phyloP scores from a whole-genome alignment of 1,140 invertebrate species.

The Matsumurasca onukii region DNA sequence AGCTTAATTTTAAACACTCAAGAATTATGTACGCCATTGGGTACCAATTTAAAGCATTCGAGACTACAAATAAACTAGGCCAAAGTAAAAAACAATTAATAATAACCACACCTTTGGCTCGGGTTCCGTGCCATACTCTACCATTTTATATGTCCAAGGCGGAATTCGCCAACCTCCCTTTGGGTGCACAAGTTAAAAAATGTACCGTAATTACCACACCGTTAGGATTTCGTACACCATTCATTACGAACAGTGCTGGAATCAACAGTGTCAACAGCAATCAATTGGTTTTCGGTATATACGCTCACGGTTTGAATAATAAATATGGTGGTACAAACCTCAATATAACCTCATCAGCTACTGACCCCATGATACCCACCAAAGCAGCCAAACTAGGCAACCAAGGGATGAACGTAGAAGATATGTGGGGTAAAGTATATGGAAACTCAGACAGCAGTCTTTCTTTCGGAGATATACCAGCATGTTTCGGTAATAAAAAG shows the following conservation, averaged over 20 bases:
- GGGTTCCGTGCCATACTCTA: background rate
- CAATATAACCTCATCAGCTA: background rate
- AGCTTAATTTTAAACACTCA: background rate
- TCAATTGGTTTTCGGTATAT: background rate
- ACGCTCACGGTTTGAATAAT: slow-evolving; percentile 8
- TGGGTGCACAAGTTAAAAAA: background rate
- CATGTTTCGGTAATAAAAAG: background rate
- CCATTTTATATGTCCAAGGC: background rate
- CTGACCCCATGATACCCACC: background rate
- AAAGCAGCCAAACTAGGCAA: background rate
- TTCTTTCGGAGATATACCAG: background rate
- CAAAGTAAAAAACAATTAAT: background rate
- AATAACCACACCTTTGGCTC: background rate
- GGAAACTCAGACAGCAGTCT: background rate
- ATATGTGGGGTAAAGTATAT: background rate
- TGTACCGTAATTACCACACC: background rate
- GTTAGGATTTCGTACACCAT: slow-evolving; percentile 12
- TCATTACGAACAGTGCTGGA: slow-evolving; percentile 8
- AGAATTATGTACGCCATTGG: background rate
- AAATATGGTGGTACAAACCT: background rate
- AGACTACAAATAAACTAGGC: background rate
- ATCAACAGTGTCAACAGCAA: slow-evolving; percentile 3
- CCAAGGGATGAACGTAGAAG: background rate
- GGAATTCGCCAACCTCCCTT: slow-evolving; percentile 1
- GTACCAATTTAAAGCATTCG: background rate